Evolutionary conservation across 2,113 vertebrate genomes (phyloP).

Genomic region (Leptobrachium leishanense): DNA sequence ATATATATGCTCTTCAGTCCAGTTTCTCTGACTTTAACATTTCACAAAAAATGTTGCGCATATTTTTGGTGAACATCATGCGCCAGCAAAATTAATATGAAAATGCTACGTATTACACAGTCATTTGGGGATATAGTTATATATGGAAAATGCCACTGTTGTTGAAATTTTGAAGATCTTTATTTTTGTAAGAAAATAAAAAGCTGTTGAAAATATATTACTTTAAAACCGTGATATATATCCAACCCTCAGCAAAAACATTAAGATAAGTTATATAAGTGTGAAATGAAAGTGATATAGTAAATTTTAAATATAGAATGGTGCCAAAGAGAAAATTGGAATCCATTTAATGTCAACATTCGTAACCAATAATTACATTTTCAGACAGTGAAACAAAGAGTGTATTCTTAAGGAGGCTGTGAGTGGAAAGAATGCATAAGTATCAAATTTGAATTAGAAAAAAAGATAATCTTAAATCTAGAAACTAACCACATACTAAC

Average conservation of each 20-base stretch:
- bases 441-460: background rate
- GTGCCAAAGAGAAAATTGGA: constrained; percentile 7
- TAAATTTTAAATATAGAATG: background rate
- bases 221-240: background rate
- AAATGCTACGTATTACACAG: too few species aligned
- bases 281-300: background rate
- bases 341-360: constrained; percentile 27
- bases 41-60: too few species aligned
- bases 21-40: too few species aligned
- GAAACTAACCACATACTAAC: constrained; percentile 1
- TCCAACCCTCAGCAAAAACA: background rate
- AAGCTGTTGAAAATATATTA: background rate
- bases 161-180: background rate
- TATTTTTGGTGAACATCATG: too few species aligned
- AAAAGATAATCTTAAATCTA: background rate
- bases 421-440: background rate
- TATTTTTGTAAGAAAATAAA: constrained; percentile 4
- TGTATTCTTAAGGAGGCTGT: background rate
- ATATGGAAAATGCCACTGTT: too few species aligned
- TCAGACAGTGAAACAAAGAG: constrained; percentile 9
- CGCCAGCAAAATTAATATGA: too few species aligned
- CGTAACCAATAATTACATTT: background rate
- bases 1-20: too few species aligned
- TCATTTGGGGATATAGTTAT: too few species aligned
- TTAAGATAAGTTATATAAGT: background rate